phyloP scores from a whole-genome alignment of 2,797 vertebrate genomes.

The Molossus molossus region DNA sequence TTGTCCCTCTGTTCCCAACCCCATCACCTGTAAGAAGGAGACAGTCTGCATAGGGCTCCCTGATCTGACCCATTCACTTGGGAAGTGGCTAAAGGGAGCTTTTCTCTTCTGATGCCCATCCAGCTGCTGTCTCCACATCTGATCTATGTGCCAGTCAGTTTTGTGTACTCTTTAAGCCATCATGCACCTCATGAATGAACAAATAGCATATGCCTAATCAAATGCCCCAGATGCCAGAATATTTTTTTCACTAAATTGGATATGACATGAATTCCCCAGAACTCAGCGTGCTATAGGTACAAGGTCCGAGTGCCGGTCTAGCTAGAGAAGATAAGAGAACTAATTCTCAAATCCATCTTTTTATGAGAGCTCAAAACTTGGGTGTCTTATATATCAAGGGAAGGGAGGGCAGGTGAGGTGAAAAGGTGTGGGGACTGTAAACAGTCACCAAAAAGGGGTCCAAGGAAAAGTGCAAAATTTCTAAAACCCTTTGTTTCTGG shows the following conservation, averaged over 20 bases:
- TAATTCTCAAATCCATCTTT: neutral
- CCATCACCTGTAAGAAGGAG: neutral
- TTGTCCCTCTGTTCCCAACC: neutral
- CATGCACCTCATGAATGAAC: neutral
- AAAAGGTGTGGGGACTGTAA: neutral
- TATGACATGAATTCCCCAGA: neutral
- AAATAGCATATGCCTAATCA: neutral
- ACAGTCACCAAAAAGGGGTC: neutral
- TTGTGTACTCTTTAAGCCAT: neutral
- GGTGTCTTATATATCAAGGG: neutral
- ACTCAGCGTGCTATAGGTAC: neutral
- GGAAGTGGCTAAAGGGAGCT: neutral
- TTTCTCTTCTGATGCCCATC: neutral
- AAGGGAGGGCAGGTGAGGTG: neutral
- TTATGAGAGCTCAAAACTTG: neutral
- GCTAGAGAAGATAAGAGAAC: neutral
- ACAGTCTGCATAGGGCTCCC: neutral
- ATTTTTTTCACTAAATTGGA: neutral
- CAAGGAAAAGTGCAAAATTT: neutral
- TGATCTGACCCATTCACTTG: neutral
- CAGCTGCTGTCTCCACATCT: neutral
- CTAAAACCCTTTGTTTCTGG: neutral
- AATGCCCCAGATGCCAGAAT: neutral
- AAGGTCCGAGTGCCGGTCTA: neutral
- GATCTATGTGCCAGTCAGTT: neutral